A percentile compares a stretch with the other conserved stretches of the same genome.
These are phyloP conservation scores for Fistularia commersonii DNA, from an alignment of 2,797 vertebrate genomes.

Conservation along the genomic window DNA sequence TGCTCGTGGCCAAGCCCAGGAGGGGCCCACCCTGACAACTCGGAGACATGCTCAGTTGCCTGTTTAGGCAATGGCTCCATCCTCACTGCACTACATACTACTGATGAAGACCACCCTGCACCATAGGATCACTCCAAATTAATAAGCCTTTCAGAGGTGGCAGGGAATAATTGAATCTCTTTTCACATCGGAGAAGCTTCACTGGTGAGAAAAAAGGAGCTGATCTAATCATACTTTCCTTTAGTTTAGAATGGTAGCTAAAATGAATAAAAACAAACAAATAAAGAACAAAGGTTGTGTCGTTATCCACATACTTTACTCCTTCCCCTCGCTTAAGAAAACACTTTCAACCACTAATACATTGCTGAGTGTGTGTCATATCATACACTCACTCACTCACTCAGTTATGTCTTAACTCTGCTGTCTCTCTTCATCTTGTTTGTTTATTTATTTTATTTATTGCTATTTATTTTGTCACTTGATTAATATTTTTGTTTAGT, in stretches of 20 bases:
- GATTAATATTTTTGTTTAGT: too few species aligned
- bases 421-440: too few species aligned
- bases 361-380: too few species aligned
- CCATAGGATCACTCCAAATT: slow-evolving; percentile 45
- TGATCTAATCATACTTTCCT: not conserved
- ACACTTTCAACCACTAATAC: too few species aligned
- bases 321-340: too few species aligned
- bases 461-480: too few species aligned
- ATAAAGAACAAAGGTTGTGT: too few species aligned
- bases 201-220: not conserved
- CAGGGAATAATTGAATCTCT: slow-evolving; percentile 1
- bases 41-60: slow-evolving; percentile 65
- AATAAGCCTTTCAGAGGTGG: slow-evolving; percentile 31
- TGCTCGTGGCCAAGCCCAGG: slow-evolving; percentile 74
- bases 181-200: not conserved
- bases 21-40: slow-evolving; percentile 67
- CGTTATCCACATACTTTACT: too few species aligned
- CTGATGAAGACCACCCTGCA: slow-evolving; percentile 43
- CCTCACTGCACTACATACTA: too few species aligned
- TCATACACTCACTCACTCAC: too few species aligned
- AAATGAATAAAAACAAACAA: slow-evolving; percentile 6
- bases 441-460: too few species aligned
- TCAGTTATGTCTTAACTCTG: too few species aligned
- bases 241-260: slow-evolving; percentile 14
- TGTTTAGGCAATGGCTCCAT: slow-evolving; percentile 49